phyloP scores from a whole-genome alignment of 2,113 vertebrate species.

The Falcunculus frontatus region DNA sequence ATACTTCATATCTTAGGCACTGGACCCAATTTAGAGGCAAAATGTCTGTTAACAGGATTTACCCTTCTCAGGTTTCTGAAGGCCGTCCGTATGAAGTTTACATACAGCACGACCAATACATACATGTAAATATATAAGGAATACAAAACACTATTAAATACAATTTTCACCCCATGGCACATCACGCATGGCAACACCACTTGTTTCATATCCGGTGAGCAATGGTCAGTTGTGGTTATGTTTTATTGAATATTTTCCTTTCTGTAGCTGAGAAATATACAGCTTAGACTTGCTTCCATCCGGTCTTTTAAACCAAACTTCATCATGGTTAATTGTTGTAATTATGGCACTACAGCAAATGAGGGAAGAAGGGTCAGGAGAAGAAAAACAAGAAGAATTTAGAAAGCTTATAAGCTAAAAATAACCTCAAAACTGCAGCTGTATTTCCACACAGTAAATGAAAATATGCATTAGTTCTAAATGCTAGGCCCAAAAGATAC shows the following conservation, averaged over 20 bases:
- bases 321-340: constrained; percentile 95
- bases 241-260: constrained; percentile 98
- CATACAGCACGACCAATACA: constrained; percentile 48
- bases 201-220: constrained; percentile 28
- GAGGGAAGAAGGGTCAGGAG: background rate
- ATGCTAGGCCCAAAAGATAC: background rate
- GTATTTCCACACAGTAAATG: background rate
- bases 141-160: constrained; percentile 58
- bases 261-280: constrained; percentile 95
- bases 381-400: background rate
- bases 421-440: background rate
- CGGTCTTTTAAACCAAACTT: constrained; percentile 96
- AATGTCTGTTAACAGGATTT: background rate
- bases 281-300: constrained; percentile 97
- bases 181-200: constrained; percentile 68
- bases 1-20: constrained; percentile 14
- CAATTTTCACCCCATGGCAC: constrained; percentile 73
- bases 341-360: constrained; percentile 85
- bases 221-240: constrained; percentile 79
- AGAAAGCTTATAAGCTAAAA: background rate
- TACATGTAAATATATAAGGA: background rate
- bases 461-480: background rate
- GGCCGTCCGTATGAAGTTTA: constrained; percentile 9
- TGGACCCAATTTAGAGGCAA: constrained; percentile 26
- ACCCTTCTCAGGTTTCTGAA: constrained; percentile 5